These are phyloP conservation scores for Anoplolepis gracilipes DNA, from an alignment of 1,140 invertebrate genomes.

Conservation along the genomic window DNA sequence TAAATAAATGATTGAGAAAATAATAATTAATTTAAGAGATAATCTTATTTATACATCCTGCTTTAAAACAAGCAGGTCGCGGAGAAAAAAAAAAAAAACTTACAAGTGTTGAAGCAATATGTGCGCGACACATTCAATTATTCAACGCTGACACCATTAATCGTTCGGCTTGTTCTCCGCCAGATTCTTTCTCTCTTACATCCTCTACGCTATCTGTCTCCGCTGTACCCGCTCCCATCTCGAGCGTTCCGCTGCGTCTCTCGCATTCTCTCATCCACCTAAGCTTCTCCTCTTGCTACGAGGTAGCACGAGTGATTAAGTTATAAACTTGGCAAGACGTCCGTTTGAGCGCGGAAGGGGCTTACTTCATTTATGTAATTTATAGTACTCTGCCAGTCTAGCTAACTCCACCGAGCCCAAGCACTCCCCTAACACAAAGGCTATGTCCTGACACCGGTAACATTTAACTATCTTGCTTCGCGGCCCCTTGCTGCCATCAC, in stretches of 20 bases:
- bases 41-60: not conserved
- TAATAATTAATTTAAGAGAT: not conserved
- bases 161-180: slow-evolving; percentile 40
- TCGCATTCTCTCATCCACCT: slow-evolving; percentile 56
- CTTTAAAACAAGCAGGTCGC: not conserved
- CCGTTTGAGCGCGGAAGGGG: slow-evolving; percentile 73
- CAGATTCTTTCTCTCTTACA: slow-evolving; percentile 49
- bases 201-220: slow-evolving; percentile 38
- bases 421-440: slow-evolving; percentile 70
- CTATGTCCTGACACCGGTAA: slow-evolving; percentile 77
- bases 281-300: slow-evolving; percentile 61
- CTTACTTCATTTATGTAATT: slow-evolving; percentile 83
- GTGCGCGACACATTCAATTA: slow-evolving; percentile 68
- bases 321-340: slow-evolving; percentile 82
- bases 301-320: slow-evolving; percentile 77
- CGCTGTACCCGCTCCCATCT: slow-evolving; percentile 5
- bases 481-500: slow-evolving; percentile 28
- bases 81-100: slow-evolving; percentile 44
- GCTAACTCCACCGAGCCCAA: slow-evolving; percentile 70
- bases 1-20: not conserved
- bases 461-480: slow-evolving; percentile 79
- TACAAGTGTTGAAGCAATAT: slow-evolving; percentile 56
- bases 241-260: slow-evolving; percentile 55
- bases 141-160: slow-evolving; percentile 57
- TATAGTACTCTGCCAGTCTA: slow-evolving; percentile 78